A percentile compares a stretch with the other conserved stretches of the same genome.
Evolutionary conservation across 2,888 invertebrate genomes (phyloP).

Genomic region (Eupithecia inturbata): DNA sequence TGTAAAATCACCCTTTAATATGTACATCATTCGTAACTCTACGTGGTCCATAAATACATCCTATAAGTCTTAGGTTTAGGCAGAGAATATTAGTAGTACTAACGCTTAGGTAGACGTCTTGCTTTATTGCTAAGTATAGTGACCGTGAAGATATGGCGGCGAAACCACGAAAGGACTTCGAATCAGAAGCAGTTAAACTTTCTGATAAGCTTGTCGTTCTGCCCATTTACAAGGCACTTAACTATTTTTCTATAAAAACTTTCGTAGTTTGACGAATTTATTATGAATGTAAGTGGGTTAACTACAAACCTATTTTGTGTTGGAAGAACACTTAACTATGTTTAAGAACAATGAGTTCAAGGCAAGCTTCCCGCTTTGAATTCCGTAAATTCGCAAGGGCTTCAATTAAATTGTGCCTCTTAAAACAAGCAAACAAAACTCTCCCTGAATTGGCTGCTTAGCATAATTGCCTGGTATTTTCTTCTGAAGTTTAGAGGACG

Average conservation of each 20-base stretch:
- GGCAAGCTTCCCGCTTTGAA: conserved; percentile 16
- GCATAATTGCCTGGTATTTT: conserved; percentile 69
- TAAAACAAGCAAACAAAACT: conserved; percentile 64
- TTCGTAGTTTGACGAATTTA: neutral
- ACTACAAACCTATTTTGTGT: neutral
- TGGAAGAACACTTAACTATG: neutral
- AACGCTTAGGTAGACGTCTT: no score
- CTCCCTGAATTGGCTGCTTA: conserved; percentile 64
- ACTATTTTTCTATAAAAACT: neutral
- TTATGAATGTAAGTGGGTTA: neutral
- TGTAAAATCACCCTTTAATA: conserved; percentile 13
- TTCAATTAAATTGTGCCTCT: conserved; percentile 64
- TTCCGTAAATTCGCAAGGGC: conserved; percentile 45
- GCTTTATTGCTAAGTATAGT: conserved; percentile 6
- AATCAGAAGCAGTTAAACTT: neutral
- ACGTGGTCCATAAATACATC: conserved; percentile 6
- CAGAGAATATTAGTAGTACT: no score
- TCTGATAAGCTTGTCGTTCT: neutral
- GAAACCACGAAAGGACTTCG: neutral
- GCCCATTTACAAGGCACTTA: neutral
- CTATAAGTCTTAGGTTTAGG: conserved; percentile 4
- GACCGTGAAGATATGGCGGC: neutral
- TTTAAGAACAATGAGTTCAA: neutral
- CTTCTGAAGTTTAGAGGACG: conserved; percentile 61
- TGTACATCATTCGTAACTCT: conserved; percentile 6